These are phyloP conservation scores for Spodoptera littoralis DNA, from an alignment of 2,888 invertebrate genomes.

Conservation along the genomic window DNA sequence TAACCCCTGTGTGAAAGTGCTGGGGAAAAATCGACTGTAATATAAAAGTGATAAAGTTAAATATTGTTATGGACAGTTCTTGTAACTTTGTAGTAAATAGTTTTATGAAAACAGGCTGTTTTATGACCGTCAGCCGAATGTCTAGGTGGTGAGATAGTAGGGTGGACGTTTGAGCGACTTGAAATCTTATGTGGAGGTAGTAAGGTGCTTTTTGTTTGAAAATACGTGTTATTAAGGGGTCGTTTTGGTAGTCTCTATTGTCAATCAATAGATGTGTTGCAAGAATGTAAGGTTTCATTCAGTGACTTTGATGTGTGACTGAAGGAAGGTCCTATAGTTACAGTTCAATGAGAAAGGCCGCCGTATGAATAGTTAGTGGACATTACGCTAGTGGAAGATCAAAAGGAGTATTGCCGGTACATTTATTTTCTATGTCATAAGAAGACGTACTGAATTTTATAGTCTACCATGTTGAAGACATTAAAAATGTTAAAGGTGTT, in stretches of 20 bases:
- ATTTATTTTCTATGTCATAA: neutral
- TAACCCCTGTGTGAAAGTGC: slow-evolving; percentile 32
- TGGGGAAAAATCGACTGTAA: slow-evolving; percentile 31
- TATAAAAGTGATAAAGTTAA: slow-evolving; percentile 6
- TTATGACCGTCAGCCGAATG: slow-evolving; percentile 69
- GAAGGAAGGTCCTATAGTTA: slow-evolving; percentile 29
- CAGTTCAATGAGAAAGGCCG: slow-evolving; percentile 19
- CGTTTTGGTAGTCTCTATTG: slow-evolving; percentile 52
- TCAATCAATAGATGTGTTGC: slow-evolving; percentile 58
- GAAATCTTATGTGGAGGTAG: neutral
- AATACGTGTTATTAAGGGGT: slow-evolving; percentile 46
- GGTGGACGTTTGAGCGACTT: slow-evolving; percentile 6
- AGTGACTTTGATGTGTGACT: slow-evolving; percentile 59
- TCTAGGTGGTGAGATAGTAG: slow-evolving; percentile 65
- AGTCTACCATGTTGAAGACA: no score
- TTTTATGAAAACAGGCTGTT: slow-evolving; percentile 75
- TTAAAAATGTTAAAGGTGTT: no score
- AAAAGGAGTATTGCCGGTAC: slow-evolving; percentile 7
- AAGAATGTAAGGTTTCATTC: slow-evolving; percentile 64
- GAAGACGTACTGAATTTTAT: no score
- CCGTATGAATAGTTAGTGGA: slow-evolving; percentile 28
- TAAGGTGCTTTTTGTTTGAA: slow-evolving; percentile 19
- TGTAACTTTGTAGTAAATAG: slow-evolving; percentile 68
- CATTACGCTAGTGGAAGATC: slow-evolving; percentile 6
- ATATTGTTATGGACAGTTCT: slow-evolving; percentile 30